phyloP scores from a whole-genome alignment of 1,140 invertebrate genomes.

The Pectinophora gossypiella region DNA sequence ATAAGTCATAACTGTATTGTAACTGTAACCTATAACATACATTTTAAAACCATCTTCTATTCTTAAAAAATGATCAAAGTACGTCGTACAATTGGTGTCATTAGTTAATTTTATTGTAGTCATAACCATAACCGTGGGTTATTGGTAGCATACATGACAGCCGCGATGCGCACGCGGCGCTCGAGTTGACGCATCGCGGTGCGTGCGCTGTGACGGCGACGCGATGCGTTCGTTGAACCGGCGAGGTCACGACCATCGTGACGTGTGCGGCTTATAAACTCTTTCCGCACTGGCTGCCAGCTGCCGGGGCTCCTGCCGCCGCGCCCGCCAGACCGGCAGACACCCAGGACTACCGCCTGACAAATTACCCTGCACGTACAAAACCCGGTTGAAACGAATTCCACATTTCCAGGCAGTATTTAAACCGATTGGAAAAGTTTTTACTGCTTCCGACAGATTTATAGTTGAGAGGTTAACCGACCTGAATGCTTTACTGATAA shows the following conservation, averaged over 20 bases:
- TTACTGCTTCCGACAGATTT: constrained; percentile 9
- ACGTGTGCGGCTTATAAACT: constrained; percentile 32
- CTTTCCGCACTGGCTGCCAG: constrained; percentile 25
- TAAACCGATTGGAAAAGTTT: constrained; percentile 11
- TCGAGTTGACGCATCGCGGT: constrained; percentile 35
- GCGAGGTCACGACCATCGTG: constrained; percentile 55
- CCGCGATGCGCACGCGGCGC: background rate
- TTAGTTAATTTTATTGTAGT: no score
- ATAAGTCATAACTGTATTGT: background rate
- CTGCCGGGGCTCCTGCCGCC: constrained; percentile 6
- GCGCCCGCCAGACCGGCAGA: background rate
- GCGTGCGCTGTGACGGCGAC: constrained; percentile 36
- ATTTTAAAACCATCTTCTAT: background rate
- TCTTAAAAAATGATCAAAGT: no score
- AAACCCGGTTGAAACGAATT: background rate
- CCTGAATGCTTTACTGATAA: background rate
- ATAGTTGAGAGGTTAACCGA: constrained; percentile 7
- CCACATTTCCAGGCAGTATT: background rate
- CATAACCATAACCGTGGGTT: background rate
- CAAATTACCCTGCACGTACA: background rate
- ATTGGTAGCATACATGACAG: constrained; percentile 15
- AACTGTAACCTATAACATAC: background rate
- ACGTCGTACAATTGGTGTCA: no score
- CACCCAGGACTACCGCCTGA: background rate
- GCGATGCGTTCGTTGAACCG: constrained; percentile 50